Evolutionary conservation across 2,797 vertebrate genomes (phyloP).

Genomic region (Trematomus bernacchii): DNA sequence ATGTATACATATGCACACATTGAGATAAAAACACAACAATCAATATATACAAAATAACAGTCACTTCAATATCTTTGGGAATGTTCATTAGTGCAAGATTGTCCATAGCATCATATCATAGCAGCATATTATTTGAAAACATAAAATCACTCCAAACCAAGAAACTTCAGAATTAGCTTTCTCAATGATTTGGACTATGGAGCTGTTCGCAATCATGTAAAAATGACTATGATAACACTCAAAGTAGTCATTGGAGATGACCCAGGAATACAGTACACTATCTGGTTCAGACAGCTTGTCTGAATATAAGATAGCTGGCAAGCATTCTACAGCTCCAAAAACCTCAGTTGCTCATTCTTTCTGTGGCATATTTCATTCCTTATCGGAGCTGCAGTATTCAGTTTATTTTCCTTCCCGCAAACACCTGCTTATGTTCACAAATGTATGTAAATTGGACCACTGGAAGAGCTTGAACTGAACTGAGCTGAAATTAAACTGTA

Average conservation of each 20-base stretch:
- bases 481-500: conserved; percentile 35
- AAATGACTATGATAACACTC: not conserved
- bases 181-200: not conserved
- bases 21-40: too few species aligned
- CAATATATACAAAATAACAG: too few species aligned
- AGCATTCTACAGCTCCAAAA: not conserved
- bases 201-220: not conserved
- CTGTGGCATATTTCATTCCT: conserved; percentile 25
- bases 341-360: not conserved
- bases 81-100: too few species aligned
- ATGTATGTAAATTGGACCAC: conserved; percentile 24
- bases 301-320: conserved; percentile 10
- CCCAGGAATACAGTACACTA: not conserved
- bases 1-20: too few species aligned
- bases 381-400: conserved; percentile 10
- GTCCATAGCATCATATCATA: too few species aligned
- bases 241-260: conserved; percentile 3
- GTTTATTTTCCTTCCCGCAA: not conserved
- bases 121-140: not conserved
- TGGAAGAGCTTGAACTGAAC: not conserved
- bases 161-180: not conserved
- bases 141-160: not conserved
- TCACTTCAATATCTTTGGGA: too few species aligned
- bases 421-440: conserved; percentile 10
- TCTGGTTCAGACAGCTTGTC: conserved; percentile 20